A percentile compares a stretch with the other conserved stretches of the same genome.
Evolutionary conservation across 2,113 vertebrate genomes (phyloP).

Genomic region (Neogobius melanostomus): DNA sequence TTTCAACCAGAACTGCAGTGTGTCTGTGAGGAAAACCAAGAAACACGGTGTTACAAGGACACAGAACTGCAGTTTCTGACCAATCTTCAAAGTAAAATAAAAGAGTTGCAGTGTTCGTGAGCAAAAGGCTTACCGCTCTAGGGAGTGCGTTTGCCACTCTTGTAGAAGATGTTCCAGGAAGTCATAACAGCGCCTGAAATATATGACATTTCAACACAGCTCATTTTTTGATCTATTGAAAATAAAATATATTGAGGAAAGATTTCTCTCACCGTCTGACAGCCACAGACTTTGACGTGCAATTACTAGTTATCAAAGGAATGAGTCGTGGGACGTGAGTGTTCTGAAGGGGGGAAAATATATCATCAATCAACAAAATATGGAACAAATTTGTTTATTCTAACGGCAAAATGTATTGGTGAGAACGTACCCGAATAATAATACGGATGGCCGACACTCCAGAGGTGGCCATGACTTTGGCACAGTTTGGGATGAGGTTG

Average conservation of each 20-base stretch:
- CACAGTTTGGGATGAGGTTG: conserved; percentile 97
- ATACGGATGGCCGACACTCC: conserved; percentile 93
- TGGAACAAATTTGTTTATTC: background rate
- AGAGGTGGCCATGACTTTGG: conserved; percentile 95
- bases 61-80: background rate
- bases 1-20: conserved; percentile 91
- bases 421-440: conserved; percentile 87
- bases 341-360: conserved; percentile 78
- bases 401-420: background rate
- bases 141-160: conserved; percentile 82
- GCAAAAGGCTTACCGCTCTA: conserved; percentile 76
- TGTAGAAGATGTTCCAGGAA: conserved; percentile 80
- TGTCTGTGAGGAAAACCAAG: conserved; percentile 75
- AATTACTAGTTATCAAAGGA: conserved; percentile 96
- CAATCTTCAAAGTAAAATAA: background rate
- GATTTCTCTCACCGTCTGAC: conserved; percentile 85
- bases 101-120: background rate
- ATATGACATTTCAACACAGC: conserved; percentile 23
- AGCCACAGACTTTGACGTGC: conserved; percentile 94
- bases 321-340: conserved; percentile 96
- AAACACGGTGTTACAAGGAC: background rate
- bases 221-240: background rate
- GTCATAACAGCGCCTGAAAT: conserved; percentile 77
- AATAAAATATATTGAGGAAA: background rate
- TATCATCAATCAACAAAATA: background rate